Evolutionary conservation across 2,113 vertebrate genomes (phyloP).

Genomic region (Puntigrus tetrazona): DNA sequence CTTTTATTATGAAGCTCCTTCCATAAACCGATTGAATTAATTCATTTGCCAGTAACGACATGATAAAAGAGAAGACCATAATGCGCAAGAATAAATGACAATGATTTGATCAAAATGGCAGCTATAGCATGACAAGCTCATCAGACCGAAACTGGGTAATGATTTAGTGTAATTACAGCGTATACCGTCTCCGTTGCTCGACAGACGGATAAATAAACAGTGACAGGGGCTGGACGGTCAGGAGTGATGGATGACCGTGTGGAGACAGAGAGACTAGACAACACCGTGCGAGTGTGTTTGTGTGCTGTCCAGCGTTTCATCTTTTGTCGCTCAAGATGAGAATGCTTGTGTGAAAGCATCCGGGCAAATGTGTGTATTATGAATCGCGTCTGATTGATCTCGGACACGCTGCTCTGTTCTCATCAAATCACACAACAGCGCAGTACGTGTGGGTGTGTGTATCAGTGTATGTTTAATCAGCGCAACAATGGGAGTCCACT

Average conservation of each 20-base stretch:
- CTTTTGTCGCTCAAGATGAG: background rate
- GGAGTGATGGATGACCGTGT: conserved; percentile 15
- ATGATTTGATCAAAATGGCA: background rate
- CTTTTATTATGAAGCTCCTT: background rate
- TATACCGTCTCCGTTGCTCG: background rate
- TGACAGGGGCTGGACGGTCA: background rate
- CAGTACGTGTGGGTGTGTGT: conserved; percentile 17
- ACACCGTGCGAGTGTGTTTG: background rate
- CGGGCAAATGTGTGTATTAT: conserved; percentile 9
- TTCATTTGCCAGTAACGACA: background rate
- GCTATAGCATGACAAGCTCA: background rate
- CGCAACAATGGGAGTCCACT: conserved; percentile 71
- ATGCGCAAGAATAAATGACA: background rate
- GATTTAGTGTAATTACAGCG: background rate
- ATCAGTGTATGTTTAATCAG: conserved; percentile 58
- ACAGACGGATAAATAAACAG: conserved; percentile 13
- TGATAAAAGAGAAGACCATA: background rate
- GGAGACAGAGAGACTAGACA: conserved; percentile 45
- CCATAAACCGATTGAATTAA: background rate
- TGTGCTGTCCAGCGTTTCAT: conserved; percentile 11
- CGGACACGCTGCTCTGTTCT: conserved; percentile 18
- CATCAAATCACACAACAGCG: background rate
- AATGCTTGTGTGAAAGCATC: conserved; percentile 2
- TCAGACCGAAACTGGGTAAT: background rate
- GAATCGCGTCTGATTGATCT: conserved; percentile 18